phyloP scores from a whole-genome alignment of 2,888 invertebrate species.

The Zygaena filipendulae region DNA sequence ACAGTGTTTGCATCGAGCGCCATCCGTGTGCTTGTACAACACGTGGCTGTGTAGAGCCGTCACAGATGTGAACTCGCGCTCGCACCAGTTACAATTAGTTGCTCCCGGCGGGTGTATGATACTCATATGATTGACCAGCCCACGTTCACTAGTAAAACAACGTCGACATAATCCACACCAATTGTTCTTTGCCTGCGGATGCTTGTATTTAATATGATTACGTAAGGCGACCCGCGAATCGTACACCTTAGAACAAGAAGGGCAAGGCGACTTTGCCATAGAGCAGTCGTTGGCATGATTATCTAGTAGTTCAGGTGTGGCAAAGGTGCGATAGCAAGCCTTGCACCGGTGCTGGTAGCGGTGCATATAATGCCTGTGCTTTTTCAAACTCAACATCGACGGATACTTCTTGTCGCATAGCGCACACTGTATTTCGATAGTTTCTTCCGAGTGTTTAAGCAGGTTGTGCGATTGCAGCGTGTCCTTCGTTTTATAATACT shows the following conservation, averaged over 20 bases:
- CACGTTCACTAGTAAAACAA: slow-evolving; percentile 27
- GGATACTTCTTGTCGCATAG: slow-evolving; percentile 39
- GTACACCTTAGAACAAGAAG: slow-evolving; percentile 31
- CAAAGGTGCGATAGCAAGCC: slow-evolving; percentile 36
- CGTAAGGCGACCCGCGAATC: slow-evolving; percentile 29
- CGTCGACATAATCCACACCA: slow-evolving; percentile 34
- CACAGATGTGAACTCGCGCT: slow-evolving; percentile 26
- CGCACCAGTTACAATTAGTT: slow-evolving; percentile 28
- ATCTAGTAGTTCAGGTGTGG: slow-evolving; percentile 21
- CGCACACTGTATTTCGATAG: slow-evolving; percentile 26
- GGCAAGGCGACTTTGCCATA: slow-evolving; percentile 28
- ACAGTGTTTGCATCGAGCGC: slow-evolving; percentile 27
- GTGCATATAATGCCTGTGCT: slow-evolving; percentile 43
- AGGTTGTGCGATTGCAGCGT: slow-evolving; percentile 35
- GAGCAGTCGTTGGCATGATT: slow-evolving; percentile 26
- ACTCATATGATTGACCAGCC: slow-evolving; percentile 32
- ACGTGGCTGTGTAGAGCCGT: slow-evolving; percentile 32
- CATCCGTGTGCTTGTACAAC: slow-evolving; percentile 29
- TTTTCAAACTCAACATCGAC: slow-evolving; percentile 36
- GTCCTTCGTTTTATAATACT: slow-evolving; percentile 34
- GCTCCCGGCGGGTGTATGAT: slow-evolving; percentile 29
- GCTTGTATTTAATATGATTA: slow-evolving; percentile 41
- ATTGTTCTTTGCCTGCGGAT: slow-evolving; percentile 26
- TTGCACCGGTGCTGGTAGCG: slow-evolving; percentile 30
- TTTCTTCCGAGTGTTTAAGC: slow-evolving; percentile 35